Base-by-base conservation (phyloP, 2,113 vertebrate genomes). In the Proterorhinus semilunaris region DNA sequence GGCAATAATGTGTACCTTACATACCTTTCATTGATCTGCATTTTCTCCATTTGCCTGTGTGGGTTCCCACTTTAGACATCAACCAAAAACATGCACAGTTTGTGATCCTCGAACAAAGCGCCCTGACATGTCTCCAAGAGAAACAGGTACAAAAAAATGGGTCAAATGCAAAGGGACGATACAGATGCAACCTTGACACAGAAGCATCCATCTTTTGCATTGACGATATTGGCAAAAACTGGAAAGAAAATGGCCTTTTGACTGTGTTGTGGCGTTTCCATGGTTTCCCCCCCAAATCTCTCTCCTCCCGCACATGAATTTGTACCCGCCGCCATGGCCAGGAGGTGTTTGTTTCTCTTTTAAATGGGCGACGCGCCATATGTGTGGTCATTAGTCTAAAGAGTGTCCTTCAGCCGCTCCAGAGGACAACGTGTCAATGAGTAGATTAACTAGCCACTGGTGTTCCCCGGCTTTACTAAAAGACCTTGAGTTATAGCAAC, bases 291-390 rank as follows among this genome's bases (percentile, higher is more conserved):
- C 64, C 65, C 69, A 47, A 44, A 27, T 13, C 75, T 71, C 71
- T 71, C 66, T 64, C 73, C 21, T 75, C 75, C 80, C 70, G 65
- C 72, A 81, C 74, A 70, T 54, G 49, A 44, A 16, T 69, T 67
- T 67, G 77, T 65, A 67, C 73, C 80, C 76, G 79, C 72, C 50
- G 65, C 77, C 59, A 87, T 80, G 72, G 87, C 90, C 88, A 87
- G 84, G 83, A 90, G 90, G 79, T 90, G 89, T 93, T 92, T 92
- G 89, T 92, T 92, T 92, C 87, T 89, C 84, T 92, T 91, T 91
- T 87, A 92, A 91, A 90, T 84, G 87, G 89, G 85, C 84, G 81
- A 88, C 74, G 36, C 69, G 70, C 86, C 84, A 90, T 91, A 91
- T 93, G 88, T 87, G 87, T 79, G 89, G 90, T 92, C 91, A 92